Evolutionary conservation across 1,140 invertebrate genomes (phyloP).

Genomic region (Bradynema listronoti): DNA sequence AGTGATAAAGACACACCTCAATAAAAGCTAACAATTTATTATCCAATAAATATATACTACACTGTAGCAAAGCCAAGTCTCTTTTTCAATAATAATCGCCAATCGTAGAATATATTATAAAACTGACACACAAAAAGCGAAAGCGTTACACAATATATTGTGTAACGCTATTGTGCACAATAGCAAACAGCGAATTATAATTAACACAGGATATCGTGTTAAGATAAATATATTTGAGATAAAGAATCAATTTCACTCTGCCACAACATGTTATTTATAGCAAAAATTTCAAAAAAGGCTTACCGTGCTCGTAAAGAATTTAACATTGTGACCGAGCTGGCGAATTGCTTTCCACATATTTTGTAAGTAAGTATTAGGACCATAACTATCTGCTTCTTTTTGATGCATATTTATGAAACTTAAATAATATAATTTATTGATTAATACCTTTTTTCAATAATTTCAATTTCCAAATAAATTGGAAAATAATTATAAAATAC

Average conservation of each 20-base stretch:
- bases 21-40: background rate
- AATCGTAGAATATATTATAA: background rate
- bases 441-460: slow-evolving; percentile 19
- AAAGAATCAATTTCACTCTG: background rate
- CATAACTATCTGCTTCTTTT: slow-evolving; percentile 23
- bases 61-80: background rate
- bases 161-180: too few species aligned
- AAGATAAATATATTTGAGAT: too few species aligned
- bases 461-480: slow-evolving; percentile 8
- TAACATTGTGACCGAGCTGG: slow-evolving; percentile 37
- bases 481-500: background rate
- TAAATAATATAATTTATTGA: too few species aligned
- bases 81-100: background rate
- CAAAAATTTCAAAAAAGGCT: background rate
- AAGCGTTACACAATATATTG: too few species aligned
- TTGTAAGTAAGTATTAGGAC: background rate
- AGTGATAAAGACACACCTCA: background rate
- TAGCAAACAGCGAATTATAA: too few species aligned
- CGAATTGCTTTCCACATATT: slow-evolving; percentile 37
- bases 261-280: background rate
- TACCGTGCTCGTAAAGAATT: slow-evolving; percentile 39
- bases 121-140: too few species aligned
- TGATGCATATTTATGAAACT: slow-evolving; percentile 22
- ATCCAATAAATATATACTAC: background rate
- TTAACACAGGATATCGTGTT: too few species aligned